These are phyloP conservation scores for Idris sp. DNA, from an alignment of 1,140 invertebrate genomes.

Conservation along the genomic window DNA sequence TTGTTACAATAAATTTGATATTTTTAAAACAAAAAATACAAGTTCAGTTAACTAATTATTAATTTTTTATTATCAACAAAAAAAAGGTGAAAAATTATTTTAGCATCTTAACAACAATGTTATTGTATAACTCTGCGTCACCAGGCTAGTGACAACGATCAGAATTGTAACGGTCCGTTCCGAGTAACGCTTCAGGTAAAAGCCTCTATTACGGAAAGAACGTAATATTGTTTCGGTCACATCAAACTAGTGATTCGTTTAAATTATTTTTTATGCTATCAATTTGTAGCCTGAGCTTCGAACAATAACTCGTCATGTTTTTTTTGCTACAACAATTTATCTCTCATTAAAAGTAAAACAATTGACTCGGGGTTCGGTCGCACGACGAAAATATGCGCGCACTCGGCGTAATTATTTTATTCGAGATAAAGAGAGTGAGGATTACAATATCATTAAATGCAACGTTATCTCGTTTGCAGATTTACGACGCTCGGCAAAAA, in stretches of 20 bases:
- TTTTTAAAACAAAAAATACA: too few species aligned
- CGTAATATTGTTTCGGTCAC: conserved; percentile 46
- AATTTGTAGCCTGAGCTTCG: conserved; percentile 30
- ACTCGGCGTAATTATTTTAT: conserved; percentile 3
- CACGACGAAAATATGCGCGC: neutral
- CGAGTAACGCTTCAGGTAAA: conserved; percentile 74
- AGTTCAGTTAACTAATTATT: too few species aligned
- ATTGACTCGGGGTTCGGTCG: neutral
- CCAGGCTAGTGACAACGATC: conserved; percentile 56
- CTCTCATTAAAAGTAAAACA: conserved; percentile 9
- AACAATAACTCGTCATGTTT: conserved; percentile 14
- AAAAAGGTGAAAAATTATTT: too few species aligned
- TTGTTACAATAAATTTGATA: conserved; percentile 34
- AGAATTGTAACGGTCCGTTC: conserved; percentile 75
- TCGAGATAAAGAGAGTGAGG: neutral
- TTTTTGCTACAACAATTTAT: conserved; percentile 18
- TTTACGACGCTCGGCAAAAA: conserved; percentile 23
- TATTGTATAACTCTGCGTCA: conserved; percentile 48
- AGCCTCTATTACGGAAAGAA: conserved; percentile 65
- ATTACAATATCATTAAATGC: conserved; percentile 12
- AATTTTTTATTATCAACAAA: too few species aligned
- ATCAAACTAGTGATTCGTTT: conserved; percentile 48
- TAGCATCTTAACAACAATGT: conserved; percentile 2
- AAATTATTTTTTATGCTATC: conserved; percentile 34
- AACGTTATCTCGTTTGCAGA: conserved; percentile 13